phyloP scores from a whole-genome alignment of 2,888 invertebrate species.

The Aphidoletes aphidimyza region DNA sequence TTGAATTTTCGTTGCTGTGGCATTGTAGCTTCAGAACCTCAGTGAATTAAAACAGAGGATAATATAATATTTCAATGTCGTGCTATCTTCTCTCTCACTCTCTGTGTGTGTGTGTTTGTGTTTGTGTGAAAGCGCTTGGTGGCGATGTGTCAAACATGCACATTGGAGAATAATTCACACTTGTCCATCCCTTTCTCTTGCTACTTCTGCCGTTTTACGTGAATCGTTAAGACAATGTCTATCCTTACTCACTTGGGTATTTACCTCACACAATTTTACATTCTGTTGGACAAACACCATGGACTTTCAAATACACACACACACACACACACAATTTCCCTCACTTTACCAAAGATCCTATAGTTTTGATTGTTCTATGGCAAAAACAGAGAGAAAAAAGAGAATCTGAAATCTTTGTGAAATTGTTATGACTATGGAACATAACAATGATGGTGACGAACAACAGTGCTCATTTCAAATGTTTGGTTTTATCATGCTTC shows the following conservation, averaged over 20 bases:
- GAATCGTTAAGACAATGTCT: constrained; percentile 42
- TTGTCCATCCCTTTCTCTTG: background rate
- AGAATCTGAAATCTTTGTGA: constrained; percentile 1
- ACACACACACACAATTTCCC: no score
- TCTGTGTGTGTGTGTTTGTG: no score
- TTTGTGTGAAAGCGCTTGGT: background rate
- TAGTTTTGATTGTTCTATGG: background rate
- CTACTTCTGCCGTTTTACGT: background rate
- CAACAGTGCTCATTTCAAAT: background rate
- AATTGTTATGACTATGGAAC: constrained; percentile 45
- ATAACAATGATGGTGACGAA: constrained; percentile 43
- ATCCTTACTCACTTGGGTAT: constrained; percentile 14
- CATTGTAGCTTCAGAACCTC: background rate
- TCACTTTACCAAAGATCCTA: background rate
- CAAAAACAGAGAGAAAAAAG: background rate
- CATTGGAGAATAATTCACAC: constrained; percentile 15
- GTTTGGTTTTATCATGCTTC: background rate
- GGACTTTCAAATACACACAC: background rate
- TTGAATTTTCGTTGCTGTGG: constrained; percentile 28
- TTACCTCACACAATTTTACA: background rate
- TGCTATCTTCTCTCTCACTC: no score
- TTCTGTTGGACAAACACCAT: background rate
- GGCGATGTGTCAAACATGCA: constrained; percentile 27
- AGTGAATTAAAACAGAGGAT: constrained; percentile 41
- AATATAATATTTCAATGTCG: constrained; percentile 27